Evolutionary conservation across 2,797 vertebrate genomes (phyloP), one percentile per base, ranked within the genome.

Genomic region (Halcyon leucocephala): DNA sequence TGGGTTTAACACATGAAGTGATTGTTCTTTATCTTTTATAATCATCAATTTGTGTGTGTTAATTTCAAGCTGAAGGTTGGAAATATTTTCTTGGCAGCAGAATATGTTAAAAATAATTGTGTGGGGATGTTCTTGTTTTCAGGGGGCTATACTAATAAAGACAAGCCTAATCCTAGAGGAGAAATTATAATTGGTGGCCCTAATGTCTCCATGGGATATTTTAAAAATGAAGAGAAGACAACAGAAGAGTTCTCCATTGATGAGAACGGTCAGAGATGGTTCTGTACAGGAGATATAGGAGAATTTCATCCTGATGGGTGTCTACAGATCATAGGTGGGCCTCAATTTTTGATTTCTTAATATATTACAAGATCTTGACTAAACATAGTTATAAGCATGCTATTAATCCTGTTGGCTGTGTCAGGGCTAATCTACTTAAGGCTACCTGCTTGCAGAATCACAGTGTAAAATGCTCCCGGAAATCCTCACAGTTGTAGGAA

Each of bases 201-300:
- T 46, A 99, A 99, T 8, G 99, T 99, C 76, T 99, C 99, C 25
- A 98, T 99, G 98, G 99, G 99, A 39, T 99, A 99, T 98, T 99
- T 98, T 97, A 98, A 98, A 96, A 98, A 97, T 0, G 98, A 99
- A 70, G 98, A 98, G 61, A 98, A 97, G 89, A 98, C 98, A 4
- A 93, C 98, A 44, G 97, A 99, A 66, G 99, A 99, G 94, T 99
- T 99, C 89, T 98, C 98, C 62, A 72, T 98, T 71, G 99, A 99
- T 81, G 98, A 99, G 78, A 98, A 98, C 0, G 99, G 99, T 9
- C 99, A 99, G 97, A 98, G 99, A 42, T 99, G 99, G 99, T 99
- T 99, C 98, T 99, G 99, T 90, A 99, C 99, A 10, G 99, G 99
- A 37, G 99, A 99, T 76, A 98, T 99, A 21, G 99, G 99, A 62